These are phyloP conservation scores for Limenitis camilla DNA, from an alignment of 2,888 invertebrate species.

Conservation along the genomic window DNA sequence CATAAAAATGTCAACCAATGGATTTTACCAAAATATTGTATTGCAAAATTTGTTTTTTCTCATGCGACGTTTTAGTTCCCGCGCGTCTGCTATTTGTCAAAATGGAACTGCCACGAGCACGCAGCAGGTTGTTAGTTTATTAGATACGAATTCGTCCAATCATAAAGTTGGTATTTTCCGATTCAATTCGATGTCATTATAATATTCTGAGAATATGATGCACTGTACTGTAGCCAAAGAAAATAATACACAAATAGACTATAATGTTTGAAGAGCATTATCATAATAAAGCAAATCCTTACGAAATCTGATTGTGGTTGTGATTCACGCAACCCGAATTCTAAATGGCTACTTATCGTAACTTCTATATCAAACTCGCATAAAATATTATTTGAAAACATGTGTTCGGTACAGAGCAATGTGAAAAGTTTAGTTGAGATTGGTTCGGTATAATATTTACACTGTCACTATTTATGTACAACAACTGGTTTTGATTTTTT, in stretches of 20 bases:
- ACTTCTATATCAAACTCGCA: background rate
- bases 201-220: slow-evolving; percentile 5
- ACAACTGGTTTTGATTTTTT: too few species aligned
- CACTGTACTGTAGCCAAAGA: slow-evolving; percentile 19
- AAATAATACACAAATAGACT: slow-evolving; percentile 18
- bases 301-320: slow-evolving; percentile 11
- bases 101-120: too few species aligned
- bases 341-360: slow-evolving; percentile 5
- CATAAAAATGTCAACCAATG: too few species aligned
- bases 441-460: too few species aligned
- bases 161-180: too few species aligned
- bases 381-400: background rate
- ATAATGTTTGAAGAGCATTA: slow-evolving; percentile 11
- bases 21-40: too few species aligned
- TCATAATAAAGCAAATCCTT: slow-evolving; percentile 18
- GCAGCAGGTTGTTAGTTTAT: too few species aligned
- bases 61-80: too few species aligned
- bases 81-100: too few species aligned
- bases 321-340: slow-evolving; percentile 19
- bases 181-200: background rate
- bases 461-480: too few species aligned
- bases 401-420: background rate
- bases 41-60: too few species aligned
- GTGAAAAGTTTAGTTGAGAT: background rate
- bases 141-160: too few species aligned